phyloP scores from a whole-genome alignment of 23 tunicate species.

The Trididemnum miniatum region DNA sequence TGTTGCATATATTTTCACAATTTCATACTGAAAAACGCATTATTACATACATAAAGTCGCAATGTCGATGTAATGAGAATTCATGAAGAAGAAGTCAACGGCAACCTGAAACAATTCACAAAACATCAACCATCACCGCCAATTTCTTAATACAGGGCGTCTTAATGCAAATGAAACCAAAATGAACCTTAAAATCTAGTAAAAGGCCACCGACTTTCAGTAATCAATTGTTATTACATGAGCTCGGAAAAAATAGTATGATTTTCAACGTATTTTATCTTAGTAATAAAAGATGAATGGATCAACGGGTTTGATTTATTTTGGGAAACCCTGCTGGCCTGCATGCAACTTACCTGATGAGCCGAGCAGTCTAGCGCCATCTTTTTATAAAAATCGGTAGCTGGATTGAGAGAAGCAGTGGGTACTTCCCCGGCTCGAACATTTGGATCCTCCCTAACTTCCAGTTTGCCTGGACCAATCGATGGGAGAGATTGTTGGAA shows the following conservation, averaged over 20 bases:
- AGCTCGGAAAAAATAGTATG: neutral
- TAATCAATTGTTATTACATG: neutral
- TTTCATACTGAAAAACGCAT: neutral
- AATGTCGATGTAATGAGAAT: slow-evolving; percentile 93
- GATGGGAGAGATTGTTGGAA: slow-evolving; percentile 88
- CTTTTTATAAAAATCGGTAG: slow-evolving; percentile 95
- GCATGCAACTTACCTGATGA: slow-evolving; percentile 45
- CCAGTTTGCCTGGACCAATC: slow-evolving; percentile 80
- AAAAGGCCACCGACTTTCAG: neutral
- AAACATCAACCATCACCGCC: too few species aligned
- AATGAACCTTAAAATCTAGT: neutral
- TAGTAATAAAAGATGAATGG: neutral
- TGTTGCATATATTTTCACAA: too few species aligned
- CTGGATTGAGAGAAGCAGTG: slow-evolving; percentile 63
- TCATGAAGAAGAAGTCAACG: slow-evolving; percentile 91
- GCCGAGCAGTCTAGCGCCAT: slow-evolving; percentile 92
- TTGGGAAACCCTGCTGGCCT: too few species aligned
- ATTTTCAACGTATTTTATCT: neutral
- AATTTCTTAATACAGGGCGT: too few species aligned
- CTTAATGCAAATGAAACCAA: too few species aligned
- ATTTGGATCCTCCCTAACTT: slow-evolving; percentile 76
- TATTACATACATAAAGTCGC: slow-evolving; percentile 88
- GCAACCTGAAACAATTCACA: slow-evolving; percentile 77
- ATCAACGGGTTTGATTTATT: neutral
- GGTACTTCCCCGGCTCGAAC: slow-evolving; percentile 55